These are phyloP conservation scores for Mobula birostris DNA, from an alignment of 2,113 vertebrate genomes.

Conservation along the genomic window DNA sequence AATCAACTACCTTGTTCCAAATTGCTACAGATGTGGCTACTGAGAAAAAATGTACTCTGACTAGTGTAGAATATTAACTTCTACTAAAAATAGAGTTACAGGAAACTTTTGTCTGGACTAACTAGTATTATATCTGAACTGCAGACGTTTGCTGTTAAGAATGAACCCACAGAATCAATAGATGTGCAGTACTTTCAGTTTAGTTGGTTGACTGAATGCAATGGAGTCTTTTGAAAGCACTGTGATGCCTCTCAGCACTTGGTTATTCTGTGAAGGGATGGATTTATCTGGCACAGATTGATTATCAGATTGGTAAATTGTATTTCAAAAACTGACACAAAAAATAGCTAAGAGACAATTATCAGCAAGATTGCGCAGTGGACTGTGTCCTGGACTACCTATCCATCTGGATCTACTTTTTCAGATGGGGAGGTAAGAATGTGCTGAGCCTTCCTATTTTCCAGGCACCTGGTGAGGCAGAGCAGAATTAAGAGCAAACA, in stretches of 20 bases:
- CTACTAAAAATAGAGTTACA: not conserved
- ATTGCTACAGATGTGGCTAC: not conserved
- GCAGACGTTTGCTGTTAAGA: not conserved
- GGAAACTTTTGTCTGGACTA: not conserved
- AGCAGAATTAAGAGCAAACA: too few relatives aligned
- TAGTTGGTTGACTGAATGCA: not conserved
- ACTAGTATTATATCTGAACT: not conserved
- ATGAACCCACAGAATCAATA: not conserved
- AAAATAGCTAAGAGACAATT: not conserved
- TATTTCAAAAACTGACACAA: not conserved
- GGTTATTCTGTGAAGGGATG: not conserved
- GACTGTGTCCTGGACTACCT: too few relatives aligned
- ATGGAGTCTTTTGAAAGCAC: not conserved
- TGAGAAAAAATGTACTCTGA: not conserved
- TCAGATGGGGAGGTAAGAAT: too few relatives aligned
- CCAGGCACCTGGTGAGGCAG: too few relatives aligned
- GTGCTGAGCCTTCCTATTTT: too few relatives aligned
- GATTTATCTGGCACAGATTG: not conserved
- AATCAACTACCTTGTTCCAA: not conserved
- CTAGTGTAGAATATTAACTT: not conserved
- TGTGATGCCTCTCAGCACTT: not conserved
- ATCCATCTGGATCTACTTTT: too few relatives aligned
- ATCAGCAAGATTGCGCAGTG: too few relatives aligned
- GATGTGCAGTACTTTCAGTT: not conserved
- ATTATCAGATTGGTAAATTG: not conserved